These are phyloP conservation scores for Fregata magnificens DNA, from an alignment of 2,113 vertebrate genomes.

Conservation along the genomic window DNA sequence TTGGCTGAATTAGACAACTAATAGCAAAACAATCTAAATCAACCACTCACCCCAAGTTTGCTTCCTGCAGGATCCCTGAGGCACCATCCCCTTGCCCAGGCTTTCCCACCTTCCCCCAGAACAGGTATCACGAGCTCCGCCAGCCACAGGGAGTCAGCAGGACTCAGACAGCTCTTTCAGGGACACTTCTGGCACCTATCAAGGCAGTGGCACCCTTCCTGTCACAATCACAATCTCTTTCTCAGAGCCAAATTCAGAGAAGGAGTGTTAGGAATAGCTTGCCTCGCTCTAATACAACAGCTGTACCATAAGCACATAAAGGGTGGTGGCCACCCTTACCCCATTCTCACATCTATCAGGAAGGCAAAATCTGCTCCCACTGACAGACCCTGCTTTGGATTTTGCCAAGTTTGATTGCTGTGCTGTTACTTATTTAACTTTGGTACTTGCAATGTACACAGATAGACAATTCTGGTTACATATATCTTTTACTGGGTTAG, in stretches of 20 bases:
- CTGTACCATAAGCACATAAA: not conserved
- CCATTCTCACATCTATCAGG: not conserved
- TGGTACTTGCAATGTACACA: not conserved
- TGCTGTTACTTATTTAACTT: not conserved
- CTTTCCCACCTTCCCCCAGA: not conserved
- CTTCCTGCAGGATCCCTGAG: not conserved
- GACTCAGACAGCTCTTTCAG: not conserved
- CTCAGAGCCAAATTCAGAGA: not conserved
- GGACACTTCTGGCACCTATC: not conserved
- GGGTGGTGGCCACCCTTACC: not conserved
- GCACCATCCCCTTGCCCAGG: not conserved
- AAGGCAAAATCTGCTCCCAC: not conserved
- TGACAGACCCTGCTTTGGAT: not conserved
- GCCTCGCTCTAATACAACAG: not conserved
- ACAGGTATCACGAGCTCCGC: not conserved
- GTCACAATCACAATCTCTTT: not conserved
- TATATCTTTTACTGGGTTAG: not conserved
- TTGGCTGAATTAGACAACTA: not conserved
- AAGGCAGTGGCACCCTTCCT: not conserved
- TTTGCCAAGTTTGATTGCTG: not conserved
- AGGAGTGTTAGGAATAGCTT: not conserved
- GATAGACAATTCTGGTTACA: not conserved
- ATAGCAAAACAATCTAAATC: not conserved
- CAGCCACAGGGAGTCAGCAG: not conserved
- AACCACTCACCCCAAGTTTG: not conserved